Evolutionary conservation across 2,888 invertebrate species (phyloP).

Genomic region (Coecobrya sp.): DNA sequence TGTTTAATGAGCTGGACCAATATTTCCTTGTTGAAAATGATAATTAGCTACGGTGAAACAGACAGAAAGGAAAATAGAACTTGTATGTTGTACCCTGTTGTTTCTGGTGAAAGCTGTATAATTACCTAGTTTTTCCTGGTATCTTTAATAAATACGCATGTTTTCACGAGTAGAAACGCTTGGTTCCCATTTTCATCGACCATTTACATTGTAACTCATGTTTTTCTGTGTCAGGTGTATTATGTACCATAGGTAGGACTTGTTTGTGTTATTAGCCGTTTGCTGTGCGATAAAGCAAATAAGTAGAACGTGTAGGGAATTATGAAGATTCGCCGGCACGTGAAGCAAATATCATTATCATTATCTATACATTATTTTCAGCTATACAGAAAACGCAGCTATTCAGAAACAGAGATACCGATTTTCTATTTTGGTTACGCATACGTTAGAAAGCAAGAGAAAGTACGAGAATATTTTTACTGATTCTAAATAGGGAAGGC

Average conservation of each 20-base stretch:
- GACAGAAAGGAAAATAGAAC: neutral
- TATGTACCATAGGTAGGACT: neutral
- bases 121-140: neutral
- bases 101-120: neutral
- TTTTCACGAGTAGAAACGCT: neutral
- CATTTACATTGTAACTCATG: neutral
- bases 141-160: neutral
- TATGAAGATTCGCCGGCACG: conserved; percentile 23
- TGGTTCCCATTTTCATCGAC: neutral
- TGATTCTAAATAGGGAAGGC: neutral
- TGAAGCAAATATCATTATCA: conserved; percentile 67
- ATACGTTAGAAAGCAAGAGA: neutral
- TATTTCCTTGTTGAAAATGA: neutral
- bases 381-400: neutral
- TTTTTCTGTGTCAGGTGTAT: too few relatives aligned
- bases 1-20: conserved; percentile 40
- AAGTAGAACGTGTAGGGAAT: neutral
- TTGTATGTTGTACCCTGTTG: neutral
- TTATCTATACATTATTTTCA: conserved; percentile 48
- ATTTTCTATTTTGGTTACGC: neutral
- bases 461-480: neutral
- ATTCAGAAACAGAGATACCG: neutral
- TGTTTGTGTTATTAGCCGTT: neutral
- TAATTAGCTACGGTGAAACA: neutral
- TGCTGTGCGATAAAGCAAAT: neutral